Evolutionary conservation across 2,797 vertebrate species (phyloP).

Genomic region (Oryzias sinensis): DNA sequence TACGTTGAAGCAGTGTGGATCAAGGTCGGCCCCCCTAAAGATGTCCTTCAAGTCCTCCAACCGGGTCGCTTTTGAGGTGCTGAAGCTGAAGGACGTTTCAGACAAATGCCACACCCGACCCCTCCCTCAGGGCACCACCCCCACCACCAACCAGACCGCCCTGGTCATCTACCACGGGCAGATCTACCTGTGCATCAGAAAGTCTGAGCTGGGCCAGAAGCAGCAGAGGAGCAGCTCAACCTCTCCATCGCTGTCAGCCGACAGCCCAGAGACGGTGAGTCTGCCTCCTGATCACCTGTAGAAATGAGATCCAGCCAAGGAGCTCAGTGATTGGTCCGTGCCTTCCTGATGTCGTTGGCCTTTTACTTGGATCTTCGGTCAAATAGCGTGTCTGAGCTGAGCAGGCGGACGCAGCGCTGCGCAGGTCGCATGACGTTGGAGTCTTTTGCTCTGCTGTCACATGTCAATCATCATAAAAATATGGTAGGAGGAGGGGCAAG

Average conservation of each 20-base stretch:
- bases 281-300: too few species aligned
- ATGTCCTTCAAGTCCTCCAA: conserved; percentile 57
- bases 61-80: conserved; percentile 30
- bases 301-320: too few species aligned
- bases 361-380: too few species aligned
- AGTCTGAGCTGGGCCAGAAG: background rate
- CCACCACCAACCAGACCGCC: conserved; percentile 3
- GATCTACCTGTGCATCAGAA: conserved; percentile 60
- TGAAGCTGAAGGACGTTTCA: conserved; percentile 28
- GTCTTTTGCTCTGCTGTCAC: too few species aligned
- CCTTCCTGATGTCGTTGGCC: too few species aligned
- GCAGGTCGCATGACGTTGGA: too few species aligned
- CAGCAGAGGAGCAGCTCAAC: background rate
- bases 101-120: background rate
- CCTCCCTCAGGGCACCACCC: background rate
- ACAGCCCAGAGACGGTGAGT: conserved; percentile 32
- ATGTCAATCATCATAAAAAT: too few species aligned
- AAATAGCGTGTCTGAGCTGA: too few species aligned
- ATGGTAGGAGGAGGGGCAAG: too few species aligned
- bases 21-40: background rate
- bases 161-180: conserved; percentile 42
- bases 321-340: background rate
- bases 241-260: background rate
- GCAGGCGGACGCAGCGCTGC: too few species aligned
- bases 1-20: background rate